Conservation (phyloP, 2,888 invertebrate genomes). For the Ligdia adustata region DNA sequence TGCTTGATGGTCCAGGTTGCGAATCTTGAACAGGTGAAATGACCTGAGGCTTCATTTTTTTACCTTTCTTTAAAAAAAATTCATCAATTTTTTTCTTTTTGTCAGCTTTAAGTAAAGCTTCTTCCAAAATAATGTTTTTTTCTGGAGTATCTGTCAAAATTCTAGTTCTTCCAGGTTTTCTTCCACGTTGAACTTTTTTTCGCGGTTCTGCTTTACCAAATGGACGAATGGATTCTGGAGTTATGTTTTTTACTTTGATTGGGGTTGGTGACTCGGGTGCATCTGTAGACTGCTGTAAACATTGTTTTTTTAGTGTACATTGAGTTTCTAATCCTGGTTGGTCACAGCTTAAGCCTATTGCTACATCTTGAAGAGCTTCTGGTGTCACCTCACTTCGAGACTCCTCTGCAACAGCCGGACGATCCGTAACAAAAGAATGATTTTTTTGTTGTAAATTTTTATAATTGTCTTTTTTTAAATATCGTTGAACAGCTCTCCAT, state of each 20-base stretch:
- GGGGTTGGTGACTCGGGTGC: not conserved
- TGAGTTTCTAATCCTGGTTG: not conserved
- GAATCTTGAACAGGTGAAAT: not conserved
- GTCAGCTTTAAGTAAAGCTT: slow-evolving; percentile 7
- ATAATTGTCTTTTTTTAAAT: not conserved
- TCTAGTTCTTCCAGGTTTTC: slow-evolving; percentile 23
- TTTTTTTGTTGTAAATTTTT: no score
- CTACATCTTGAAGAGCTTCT: not conserved
- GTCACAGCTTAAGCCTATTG: not conserved
- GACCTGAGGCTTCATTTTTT: not conserved
- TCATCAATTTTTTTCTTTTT: slow-evolving; percentile 1
- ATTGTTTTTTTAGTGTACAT: slow-evolving; percentile 1
- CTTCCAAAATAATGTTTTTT: slow-evolving; percentile 10
- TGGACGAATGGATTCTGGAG: slow-evolving; percentile 19
- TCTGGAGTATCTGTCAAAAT: slow-evolving; percentile 19
- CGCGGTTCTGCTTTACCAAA: slow-evolving; percentile 19
- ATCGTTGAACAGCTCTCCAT: not conserved
- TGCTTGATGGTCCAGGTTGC: not conserved
- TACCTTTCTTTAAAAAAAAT: not conserved
- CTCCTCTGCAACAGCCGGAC: not conserved
- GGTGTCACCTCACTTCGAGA: not conserved
- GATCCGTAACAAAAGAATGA: not conserved
- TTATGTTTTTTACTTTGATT: slow-evolving; percentile 11
- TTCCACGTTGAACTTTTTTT: slow-evolving; percentile 16
- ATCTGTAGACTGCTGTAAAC: not conserved